phyloP scores from a whole-genome alignment of 2,113 vertebrate species.

The Lonchura striata region DNA sequence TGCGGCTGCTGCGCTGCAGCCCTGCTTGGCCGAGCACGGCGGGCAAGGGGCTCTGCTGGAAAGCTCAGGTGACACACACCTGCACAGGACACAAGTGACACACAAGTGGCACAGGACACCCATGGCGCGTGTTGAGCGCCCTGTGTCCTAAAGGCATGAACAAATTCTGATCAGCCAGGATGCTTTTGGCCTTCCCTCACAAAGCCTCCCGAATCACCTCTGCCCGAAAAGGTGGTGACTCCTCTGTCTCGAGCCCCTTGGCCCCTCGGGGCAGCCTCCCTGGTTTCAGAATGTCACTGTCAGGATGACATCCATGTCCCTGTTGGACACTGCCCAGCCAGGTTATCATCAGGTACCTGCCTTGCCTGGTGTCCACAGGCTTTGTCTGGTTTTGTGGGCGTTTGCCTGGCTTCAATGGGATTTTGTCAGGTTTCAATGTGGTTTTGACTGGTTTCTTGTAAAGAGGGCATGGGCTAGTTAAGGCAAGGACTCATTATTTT shows the following conservation, averaged over 20 bases:
- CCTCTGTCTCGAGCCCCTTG: accelerated
- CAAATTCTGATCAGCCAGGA: accelerated
- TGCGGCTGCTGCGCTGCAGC: background rate
- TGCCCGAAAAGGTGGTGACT: no score
- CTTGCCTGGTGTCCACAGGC: background rate
- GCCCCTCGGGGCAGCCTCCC: background rate
- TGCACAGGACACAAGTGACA: no score
- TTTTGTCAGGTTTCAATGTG: background rate
- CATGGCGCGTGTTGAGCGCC: accelerated
- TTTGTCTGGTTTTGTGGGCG: background rate
- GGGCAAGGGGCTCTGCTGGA: background rate
- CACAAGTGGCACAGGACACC: background rate
- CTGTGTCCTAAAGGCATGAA: no score
- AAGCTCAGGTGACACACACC: background rate
- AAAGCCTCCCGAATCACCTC: accelerated
- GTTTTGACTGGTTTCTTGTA: background rate
- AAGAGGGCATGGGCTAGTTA: background rate
- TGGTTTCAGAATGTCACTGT: background rate
- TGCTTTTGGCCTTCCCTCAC: background rate
- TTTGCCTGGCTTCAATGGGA: background rate
- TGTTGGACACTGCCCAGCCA: accelerated
- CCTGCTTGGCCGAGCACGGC: background rate
- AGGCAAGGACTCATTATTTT: background rate
- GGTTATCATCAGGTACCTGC: background rate
- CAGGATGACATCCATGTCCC: no score